A percentile compares a stretch with the other conserved stretches of the same genome.
Evolutionary conservation across 2,888 invertebrate species (phyloP).

Genomic region (Agonum fuliginosum): DNA sequence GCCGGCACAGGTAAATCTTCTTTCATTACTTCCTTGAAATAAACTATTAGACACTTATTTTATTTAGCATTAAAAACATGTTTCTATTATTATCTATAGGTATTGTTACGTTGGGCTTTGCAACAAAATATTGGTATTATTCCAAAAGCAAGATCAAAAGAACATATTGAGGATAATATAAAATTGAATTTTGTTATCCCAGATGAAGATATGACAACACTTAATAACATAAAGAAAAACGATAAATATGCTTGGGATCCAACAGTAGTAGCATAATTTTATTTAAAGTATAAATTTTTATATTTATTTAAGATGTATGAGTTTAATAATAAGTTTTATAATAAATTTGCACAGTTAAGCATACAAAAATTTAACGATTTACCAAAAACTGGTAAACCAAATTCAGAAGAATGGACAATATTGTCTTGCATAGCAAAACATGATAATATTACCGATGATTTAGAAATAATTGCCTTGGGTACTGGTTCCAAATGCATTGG

Average conservation of each 20-base stretch:
- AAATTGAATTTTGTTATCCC: conserved; percentile 77
- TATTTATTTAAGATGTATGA: conserved; percentile 35
- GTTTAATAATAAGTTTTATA: conserved; percentile 62
- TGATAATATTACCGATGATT: conserved; percentile 68
- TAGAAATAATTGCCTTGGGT: conserved; percentile 86
- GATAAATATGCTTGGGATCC: conserved; percentile 79
- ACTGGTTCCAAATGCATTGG: conserved; percentile 96
- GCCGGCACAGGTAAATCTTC: conserved; percentile 75
- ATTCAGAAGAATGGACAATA: conserved; percentile 87
- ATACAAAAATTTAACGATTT: conserved; percentile 77
- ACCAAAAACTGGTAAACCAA: conserved; percentile 89
- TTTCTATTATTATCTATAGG: conserved; percentile 64
- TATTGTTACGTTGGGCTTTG: conserved; percentile 85
- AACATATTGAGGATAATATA: conserved; percentile 78
- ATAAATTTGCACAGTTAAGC: conserved; percentile 76
- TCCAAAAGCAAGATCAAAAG: conserved; percentile 78
- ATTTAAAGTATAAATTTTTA: conserved; percentile 10
- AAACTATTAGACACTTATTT: neutral
- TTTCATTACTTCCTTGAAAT: neutral
- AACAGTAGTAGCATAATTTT: conserved; percentile 71
- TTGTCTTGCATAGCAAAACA: conserved; percentile 83
- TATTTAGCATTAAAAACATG: neutral
- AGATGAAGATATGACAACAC: conserved; percentile 73
- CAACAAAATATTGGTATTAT: conserved; percentile 83
- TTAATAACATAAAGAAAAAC: conserved; percentile 72